Percentiles rank a stretch among this genome's conserved stretches.
Conservation (phyloP, 2,113 vertebrate species). For the Myanophis thanlyinensis region DNA sequence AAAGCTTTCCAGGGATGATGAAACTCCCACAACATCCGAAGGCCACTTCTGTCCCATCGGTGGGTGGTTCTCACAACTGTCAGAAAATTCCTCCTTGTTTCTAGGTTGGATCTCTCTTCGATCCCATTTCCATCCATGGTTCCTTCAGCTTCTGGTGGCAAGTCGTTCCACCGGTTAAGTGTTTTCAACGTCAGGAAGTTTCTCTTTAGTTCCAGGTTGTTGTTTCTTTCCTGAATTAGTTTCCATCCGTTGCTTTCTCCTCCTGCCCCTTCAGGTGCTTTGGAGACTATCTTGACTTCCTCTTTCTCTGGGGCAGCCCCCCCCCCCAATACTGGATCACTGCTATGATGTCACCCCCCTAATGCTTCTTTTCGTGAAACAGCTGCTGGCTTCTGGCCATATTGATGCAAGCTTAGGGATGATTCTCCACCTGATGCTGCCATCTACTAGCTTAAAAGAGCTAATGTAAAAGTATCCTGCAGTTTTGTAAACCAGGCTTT, state of each 20-base stretch:
- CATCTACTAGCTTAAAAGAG: too few relatives aligned
- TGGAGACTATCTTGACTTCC: background rate
- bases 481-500: too few relatives aligned
- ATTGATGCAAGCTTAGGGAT: too few relatives aligned
- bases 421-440: too few relatives aligned
- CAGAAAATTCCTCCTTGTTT: too few relatives aligned
- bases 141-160: background rate
- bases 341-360: rapidly evolving
- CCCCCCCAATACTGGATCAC: background rate
- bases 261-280: background rate
- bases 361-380: background rate
- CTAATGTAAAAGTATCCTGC: too few relatives aligned
- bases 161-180: background rate
- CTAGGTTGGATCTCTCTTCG: too few relatives aligned
- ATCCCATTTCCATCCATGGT: too few relatives aligned
- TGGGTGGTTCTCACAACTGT: too few relatives aligned
- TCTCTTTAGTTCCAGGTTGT: background rate
- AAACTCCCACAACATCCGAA: background rate
- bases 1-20: too few relatives aligned
- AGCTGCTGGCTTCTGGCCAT: background rate
- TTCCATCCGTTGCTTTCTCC: background rate
- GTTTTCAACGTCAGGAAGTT: background rate
- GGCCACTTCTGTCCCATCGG: too few relatives aligned
- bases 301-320: background rate
- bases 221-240: background rate